Evolutionary conservation across 2,888 invertebrate species (phyloP).

Genomic region (Nomada hirtipes): DNA sequence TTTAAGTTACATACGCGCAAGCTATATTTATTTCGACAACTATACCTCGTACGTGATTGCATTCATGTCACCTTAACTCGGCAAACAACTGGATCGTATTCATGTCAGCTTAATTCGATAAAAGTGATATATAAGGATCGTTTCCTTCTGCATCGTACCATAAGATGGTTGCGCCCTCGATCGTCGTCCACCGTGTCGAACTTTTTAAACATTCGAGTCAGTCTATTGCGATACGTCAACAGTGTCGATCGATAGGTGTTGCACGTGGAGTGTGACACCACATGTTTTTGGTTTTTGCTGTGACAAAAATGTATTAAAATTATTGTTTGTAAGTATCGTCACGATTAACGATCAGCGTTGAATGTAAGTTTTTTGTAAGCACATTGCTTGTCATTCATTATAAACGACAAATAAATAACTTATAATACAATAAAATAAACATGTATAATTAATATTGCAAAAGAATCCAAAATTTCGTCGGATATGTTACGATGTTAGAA

Average conservation of each 20-base stretch:
- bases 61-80: too few relatives aligned
- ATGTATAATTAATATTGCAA: too few relatives aligned
- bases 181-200: not conserved
- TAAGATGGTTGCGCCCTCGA: constrained; percentile 26
- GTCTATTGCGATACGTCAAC: not conserved
- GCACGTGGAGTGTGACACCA: not conserved
- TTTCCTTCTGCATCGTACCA: not conserved
- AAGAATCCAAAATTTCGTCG: too few relatives aligned
- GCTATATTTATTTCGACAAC: too few relatives aligned
- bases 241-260: not conserved
- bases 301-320: not conserved
- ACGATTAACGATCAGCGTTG: not conserved
- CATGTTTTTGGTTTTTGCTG: not conserved
- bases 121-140: not conserved
- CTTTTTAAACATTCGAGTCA: constrained; percentile 6
- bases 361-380: constrained; percentile 3
- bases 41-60: too few relatives aligned
- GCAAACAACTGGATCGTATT: too few relatives aligned
- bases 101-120: too few relatives aligned
- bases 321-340: not conserved
- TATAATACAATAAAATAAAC: not conserved
- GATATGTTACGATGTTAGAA: too few relatives aligned
- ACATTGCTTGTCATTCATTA: not conserved
- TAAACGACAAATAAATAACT: not conserved
- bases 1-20: too few relatives aligned